These are phyloP conservation scores for Vanacampus margaritifer DNA, from an alignment of 2,113 vertebrate genomes.

Conservation along the genomic window DNA sequence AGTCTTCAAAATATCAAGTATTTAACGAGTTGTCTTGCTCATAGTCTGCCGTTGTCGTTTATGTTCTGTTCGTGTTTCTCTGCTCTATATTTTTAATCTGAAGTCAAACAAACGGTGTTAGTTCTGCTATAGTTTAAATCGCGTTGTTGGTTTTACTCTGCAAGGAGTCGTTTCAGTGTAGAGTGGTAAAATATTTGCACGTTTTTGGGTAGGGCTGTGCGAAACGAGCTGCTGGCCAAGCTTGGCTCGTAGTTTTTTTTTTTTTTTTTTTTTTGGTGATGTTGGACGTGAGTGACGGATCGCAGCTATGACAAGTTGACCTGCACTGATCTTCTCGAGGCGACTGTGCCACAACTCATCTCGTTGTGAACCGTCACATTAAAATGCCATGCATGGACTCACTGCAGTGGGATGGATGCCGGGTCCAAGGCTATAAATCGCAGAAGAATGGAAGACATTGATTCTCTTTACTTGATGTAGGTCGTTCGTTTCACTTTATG, in stretches of 20 bases:
- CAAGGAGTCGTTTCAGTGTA: not conserved
- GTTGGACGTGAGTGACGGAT: conserved; percentile 16
- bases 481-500: not conserved
- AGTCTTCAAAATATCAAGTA: not conserved
- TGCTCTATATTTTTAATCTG: no score
- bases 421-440: not conserved
- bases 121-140: not conserved
- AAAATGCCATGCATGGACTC: not conserved
- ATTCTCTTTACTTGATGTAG: not conserved
- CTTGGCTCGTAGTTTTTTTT: not conserved
- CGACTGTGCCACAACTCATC: conserved; percentile 1
- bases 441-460: not conserved
- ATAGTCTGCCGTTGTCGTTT: conserved; percentile 16
- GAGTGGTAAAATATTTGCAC: not conserved
- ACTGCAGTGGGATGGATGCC: not conserved
- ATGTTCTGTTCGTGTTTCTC: conserved; percentile 30
- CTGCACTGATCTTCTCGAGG: not conserved
- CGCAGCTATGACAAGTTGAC: conserved; percentile 11
- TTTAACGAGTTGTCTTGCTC: conserved; percentile 10
- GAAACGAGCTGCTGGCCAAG: conserved; percentile 4
- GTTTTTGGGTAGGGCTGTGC: not conserved
- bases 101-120: not conserved
- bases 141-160: not conserved
- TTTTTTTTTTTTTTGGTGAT: conserved; percentile 9
- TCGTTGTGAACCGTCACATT: not conserved